Conservation (phyloP, 2,113 vertebrate species). For the Halichoeres trimaculatus region DNA sequence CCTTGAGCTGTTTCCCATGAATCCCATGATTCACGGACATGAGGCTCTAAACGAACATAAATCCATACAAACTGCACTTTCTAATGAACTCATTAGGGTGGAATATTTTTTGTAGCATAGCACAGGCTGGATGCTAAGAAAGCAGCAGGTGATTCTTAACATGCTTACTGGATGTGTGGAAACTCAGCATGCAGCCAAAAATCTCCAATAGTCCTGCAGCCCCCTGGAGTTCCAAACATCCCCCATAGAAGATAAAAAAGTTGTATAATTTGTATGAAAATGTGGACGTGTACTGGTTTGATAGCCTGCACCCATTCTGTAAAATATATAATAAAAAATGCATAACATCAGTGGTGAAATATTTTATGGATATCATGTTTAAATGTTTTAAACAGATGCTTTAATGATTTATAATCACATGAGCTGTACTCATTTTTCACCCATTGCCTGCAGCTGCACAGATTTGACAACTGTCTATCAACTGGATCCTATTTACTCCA, state of each 20-base stretch:
- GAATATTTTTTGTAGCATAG: conserved; percentile 2
- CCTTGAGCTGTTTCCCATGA: conserved; percentile 9
- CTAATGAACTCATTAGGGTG: conserved; percentile 38
- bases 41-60: neutral
- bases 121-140: conserved; percentile 25
- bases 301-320: neutral
- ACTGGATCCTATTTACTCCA: conserved; percentile 37
- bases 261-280: neutral
- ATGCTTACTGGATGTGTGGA: neutral
- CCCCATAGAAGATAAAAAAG: conserved; percentile 12
- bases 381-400: conserved; percentile 23
- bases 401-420: conserved; percentile 33
- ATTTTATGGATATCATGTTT: neutral
- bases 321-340: neutral
- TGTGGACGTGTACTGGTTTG: conserved; percentile 27
- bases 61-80: neutral
- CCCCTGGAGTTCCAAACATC: conserved; percentile 10
- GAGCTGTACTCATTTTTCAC: conserved; percentile 15
- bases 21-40: conserved; percentile 10
- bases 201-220: neutral
- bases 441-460: conserved; percentile 15
- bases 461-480: conserved; percentile 54
- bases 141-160: conserved; percentile 44
- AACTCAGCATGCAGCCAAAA: conserved; percentile 18
- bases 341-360: no score